Conservation (phyloP, 2,113 vertebrate genomes). For the Ascaphus truei region DNA sequence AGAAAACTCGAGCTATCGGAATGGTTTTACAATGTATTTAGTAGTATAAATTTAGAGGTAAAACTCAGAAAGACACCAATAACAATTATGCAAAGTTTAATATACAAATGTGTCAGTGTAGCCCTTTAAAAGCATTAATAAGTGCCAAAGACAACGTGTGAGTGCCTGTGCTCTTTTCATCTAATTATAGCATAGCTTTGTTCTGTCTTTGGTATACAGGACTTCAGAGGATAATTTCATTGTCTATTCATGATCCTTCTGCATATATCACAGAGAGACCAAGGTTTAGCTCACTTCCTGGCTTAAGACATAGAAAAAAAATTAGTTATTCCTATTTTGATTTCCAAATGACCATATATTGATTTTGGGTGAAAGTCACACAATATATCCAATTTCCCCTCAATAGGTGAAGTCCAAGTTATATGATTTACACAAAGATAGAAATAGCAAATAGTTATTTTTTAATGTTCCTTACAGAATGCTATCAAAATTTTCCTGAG, state of each 20-base stretch:
- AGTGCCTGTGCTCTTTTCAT: conserved; percentile 41
- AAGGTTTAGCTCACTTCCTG: conserved; percentile 13
- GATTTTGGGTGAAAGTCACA: conserved; percentile 37
- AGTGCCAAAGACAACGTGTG: conserved; percentile 40
- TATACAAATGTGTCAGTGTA: conserved; percentile 11
- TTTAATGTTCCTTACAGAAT: conserved; percentile 37
- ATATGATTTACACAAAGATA: conserved; percentile 4
- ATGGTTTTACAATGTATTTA: too few species aligned
- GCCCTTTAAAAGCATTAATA: conserved; percentile 46
- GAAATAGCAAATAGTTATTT: not conserved
- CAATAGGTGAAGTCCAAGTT: conserved; percentile 17
- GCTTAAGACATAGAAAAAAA: conserved; percentile 25
- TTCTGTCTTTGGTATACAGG: conserved; percentile 22
- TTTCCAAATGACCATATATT: conserved; percentile 42
- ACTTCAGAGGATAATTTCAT: conserved; percentile 37
- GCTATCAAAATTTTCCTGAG: conserved; percentile 63
- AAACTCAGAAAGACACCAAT: too few species aligned
- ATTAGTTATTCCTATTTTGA: conserved; percentile 36
- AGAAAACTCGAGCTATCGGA: too few species aligned
- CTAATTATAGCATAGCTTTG: conserved; percentile 44
- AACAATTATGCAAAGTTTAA: not conserved
- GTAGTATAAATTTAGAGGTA: too few species aligned
- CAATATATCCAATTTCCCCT: conserved; percentile 11
- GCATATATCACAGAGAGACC: not conserved
- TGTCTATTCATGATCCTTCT: conserved; percentile 20